Conservation (phyloP, 2,797 vertebrate species). For the Astyanax mexicanus region DNA sequence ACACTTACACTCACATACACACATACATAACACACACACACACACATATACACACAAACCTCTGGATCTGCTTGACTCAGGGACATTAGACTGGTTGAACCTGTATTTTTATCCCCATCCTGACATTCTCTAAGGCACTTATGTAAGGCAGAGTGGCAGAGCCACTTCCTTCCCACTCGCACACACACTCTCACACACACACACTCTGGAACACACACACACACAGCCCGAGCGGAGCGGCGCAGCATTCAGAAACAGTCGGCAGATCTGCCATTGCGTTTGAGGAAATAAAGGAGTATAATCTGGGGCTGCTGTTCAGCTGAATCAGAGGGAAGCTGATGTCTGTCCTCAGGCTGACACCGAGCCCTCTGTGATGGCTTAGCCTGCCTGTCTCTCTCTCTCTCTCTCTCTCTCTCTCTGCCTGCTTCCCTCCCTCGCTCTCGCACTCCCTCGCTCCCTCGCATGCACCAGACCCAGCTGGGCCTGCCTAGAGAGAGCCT, state of each 20-base stretch:
- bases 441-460: too few relatives aligned
- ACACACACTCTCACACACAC: conserved; percentile 36
- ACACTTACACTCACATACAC: too few relatives aligned
- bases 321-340: conserved; percentile 55
- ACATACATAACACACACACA: conserved; percentile 66
- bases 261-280: conserved; percentile 55
- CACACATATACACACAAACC: conserved; percentile 60
- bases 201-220: conserved; percentile 24
- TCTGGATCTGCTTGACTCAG: conserved; percentile 51
- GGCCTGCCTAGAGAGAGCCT: conserved; percentile 42
- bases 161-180: conserved; percentile 48
- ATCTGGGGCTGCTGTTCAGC: conserved; percentile 57
- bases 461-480: conserved; percentile 24
- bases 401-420: conserved; percentile 42
- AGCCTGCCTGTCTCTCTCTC: conserved; percentile 46
- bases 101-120: conserved; percentile 61
- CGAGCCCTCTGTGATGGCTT: conserved; percentile 46
- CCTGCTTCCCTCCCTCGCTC: conserved; percentile 26
- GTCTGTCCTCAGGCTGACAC: conserved; percentile 60
- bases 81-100: conserved; percentile 61
- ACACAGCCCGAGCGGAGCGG: conserved; percentile 29
- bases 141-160: conserved; percentile 63
- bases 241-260: conserved; percentile 53
- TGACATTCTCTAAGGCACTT: conserved; percentile 60
- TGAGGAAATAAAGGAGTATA: conserved; percentile 56